Conservation (phyloP, 2,113 vertebrate species). For the Smithornis capensis region DNA sequence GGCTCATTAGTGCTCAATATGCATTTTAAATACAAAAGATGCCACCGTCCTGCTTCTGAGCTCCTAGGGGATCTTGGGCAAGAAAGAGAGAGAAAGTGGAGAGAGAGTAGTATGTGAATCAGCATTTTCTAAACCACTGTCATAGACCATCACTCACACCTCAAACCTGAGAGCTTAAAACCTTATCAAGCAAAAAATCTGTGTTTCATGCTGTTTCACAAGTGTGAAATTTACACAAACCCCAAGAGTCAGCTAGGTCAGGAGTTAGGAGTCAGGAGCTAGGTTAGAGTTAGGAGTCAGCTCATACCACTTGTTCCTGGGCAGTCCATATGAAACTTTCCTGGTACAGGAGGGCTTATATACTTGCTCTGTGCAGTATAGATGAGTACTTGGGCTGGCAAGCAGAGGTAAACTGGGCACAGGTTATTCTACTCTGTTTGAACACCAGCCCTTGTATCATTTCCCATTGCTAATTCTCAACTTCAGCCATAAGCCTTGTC, state of each 20-base stretch:
- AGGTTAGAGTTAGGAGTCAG: not conserved
- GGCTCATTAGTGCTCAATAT: not conserved
- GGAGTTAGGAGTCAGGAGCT: too few relatives aligned
- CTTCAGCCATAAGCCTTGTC: not conserved
- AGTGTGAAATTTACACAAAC: not conserved
- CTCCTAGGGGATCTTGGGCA: not conserved
- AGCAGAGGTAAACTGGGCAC: not conserved
- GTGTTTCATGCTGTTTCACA: not conserved
- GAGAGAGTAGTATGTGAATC: not conserved
- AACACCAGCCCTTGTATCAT: not conserved
- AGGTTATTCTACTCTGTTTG: not conserved
- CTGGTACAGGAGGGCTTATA: fast-evolving
- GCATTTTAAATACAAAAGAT: not conserved
- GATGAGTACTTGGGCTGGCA: not conserved
- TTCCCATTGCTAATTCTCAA: not conserved
- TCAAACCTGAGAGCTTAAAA: not conserved
- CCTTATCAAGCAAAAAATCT: not conserved
- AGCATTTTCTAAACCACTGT: not conserved
- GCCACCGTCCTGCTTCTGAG: not conserved
- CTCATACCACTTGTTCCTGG: not conserved
- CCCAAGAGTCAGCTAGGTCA: too few relatives aligned
- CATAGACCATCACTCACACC: not conserved
- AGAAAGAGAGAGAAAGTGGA: not conserved
- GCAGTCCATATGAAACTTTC: not conserved
- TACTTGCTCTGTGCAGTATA: not conserved